Evolutionary conservation across 2,797 vertebrate genomes (phyloP).

Genomic region (Pseudochromis fuscus): DNA sequence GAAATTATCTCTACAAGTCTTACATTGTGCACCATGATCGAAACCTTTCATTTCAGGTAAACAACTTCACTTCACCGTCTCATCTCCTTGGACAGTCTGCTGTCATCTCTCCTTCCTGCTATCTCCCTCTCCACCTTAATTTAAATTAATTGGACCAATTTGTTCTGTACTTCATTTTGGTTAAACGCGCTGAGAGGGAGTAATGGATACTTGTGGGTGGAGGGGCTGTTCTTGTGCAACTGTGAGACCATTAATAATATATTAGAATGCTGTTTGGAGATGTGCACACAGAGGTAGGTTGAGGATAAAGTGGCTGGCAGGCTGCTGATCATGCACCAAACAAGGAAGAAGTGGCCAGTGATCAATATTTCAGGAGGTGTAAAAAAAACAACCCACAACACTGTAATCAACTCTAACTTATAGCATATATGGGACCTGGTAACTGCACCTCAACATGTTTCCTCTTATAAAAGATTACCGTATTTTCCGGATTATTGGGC

Average conservation of each 20-base stretch:
- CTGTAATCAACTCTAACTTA: slow-evolving; percentile 63
- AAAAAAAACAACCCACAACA: slow-evolving; percentile 67
- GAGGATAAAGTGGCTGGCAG: slow-evolving; percentile 68
- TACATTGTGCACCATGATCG: slow-evolving; percentile 4
- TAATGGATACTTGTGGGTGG: slow-evolving; percentile 70
- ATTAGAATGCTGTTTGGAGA: slow-evolving; percentile 73
- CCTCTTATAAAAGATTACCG: no score
- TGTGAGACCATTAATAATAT: slow-evolving; percentile 77
- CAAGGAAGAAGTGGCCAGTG: slow-evolving; percentile 70
- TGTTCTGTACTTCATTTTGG: slow-evolving; percentile 69
- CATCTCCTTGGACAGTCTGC: slow-evolving; percentile 41
- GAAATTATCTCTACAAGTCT: neutral
- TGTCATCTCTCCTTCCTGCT: slow-evolving; percentile 17
- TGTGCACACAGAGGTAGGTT: slow-evolving; percentile 58
- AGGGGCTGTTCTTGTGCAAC: slow-evolving; percentile 59
- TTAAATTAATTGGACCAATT: slow-evolving; percentile 76
- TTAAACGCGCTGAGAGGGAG: slow-evolving; percentile 66
- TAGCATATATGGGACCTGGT: neutral
- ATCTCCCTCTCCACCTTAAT: slow-evolving; percentile 60
- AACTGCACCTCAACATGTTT: slow-evolving; percentile 29
- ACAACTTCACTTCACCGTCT: slow-evolving; percentile 29
- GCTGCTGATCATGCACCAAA: slow-evolving; percentile 76
- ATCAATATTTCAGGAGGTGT: slow-evolving; percentile 78
- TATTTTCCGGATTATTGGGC: no score
- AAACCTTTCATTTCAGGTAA: slow-evolving; percentile 35